Conservation (phyloP, 1,140 invertebrate species). For the Halictus rubicundus region DNA sequence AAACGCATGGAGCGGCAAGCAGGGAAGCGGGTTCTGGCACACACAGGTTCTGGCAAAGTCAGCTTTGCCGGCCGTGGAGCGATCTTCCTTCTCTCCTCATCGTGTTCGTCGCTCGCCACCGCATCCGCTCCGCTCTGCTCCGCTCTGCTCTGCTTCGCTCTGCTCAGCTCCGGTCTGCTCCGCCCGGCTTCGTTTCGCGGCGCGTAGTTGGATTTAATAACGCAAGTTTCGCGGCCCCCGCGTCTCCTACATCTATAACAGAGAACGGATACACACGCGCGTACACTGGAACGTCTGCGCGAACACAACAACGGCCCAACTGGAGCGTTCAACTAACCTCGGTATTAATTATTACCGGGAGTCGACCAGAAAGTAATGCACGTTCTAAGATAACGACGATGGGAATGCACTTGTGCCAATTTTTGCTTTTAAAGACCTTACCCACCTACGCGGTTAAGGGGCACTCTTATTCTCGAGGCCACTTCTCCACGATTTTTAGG, state of each 20-base stretch:
- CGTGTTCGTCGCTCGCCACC: not conserved
- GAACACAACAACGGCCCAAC: not conserved
- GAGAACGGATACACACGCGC: too few species aligned
- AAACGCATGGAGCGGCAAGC: not conserved
- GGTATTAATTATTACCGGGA: slow-evolving; percentile 32
- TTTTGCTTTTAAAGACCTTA: too few species aligned
- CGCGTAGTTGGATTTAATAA: slow-evolving; percentile 61
- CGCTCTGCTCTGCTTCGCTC: not conserved
- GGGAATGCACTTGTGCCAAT: too few species aligned
- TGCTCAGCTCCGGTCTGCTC: not conserved
- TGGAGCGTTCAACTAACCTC: slow-evolving; percentile 16
- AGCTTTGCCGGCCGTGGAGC: slow-evolving; percentile 27
- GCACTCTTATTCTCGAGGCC: too few species aligned
- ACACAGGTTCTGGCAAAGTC: slow-evolving; percentile 25
- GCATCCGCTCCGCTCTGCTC: slow-evolving; percentile 1
- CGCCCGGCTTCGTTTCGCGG: slow-evolving; percentile 26
- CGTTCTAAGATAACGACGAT: too few species aligned
- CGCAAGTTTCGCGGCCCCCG: slow-evolving; percentile 29
- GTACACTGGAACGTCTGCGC: not conserved
- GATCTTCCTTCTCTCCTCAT: not conserved
- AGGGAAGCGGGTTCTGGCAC: not conserved
- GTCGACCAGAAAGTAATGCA: too few species aligned
- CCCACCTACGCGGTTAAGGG: too few species aligned
- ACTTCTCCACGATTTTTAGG: too few species aligned
- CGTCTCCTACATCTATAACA: slow-evolving; percentile 26